Evolutionary conservation across 2,888 invertebrate species (phyloP), one percentile per base, ranked within the genome.

Genomic region (Mesorhabditis belari): DNA sequence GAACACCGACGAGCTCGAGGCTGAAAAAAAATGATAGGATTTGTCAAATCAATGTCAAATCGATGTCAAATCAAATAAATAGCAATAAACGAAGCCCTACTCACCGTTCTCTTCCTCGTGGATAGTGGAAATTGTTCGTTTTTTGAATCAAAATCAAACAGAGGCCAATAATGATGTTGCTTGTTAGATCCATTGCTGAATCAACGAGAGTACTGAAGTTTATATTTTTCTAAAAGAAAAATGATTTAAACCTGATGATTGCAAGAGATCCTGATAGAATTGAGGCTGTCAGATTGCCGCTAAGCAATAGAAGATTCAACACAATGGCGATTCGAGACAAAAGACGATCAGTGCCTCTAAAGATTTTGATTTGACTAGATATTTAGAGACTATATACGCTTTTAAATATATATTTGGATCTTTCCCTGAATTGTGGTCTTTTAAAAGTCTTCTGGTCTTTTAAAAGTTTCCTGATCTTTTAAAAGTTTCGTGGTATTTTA

Each of bases 201-300:
- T 85, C 85, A n/a, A 85, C 80, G 60, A 84, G 80, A 56, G 83
- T 82, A 61, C 84, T 84, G 58, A 57, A 73, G 52, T 21, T 4
- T 12, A 12, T 3, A 12, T 2, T 19, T 51, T 54, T 26, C 3
- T 6, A 50, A 5, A 12, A 17, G 55, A n/a, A n/a, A 9, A 19
- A 9, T 26, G 23, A 35, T 29, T 23, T 73, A 60, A 78, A 82
- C 63, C 83, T 83, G 57, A 85, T 81, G 59, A 85, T 81, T 3
- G 84, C 80, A 19, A 84, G 79, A 23, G 84, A 85, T 6, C 82
- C 83, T 3, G 84, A 83, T 54, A 85, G 54, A 3, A 77, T 74
- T 3, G 83, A 80, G 3, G 84, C 84, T 3, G 80, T 77, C 3
- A 79, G 61, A 64, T 80, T 81, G 3, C 69, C 72, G 29, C 67